A percentile compares a stretch with the other conserved stretches of the same genome.
Conservation (phyloP, 2,888 invertebrate species). For the Aradus depressus region DNA sequence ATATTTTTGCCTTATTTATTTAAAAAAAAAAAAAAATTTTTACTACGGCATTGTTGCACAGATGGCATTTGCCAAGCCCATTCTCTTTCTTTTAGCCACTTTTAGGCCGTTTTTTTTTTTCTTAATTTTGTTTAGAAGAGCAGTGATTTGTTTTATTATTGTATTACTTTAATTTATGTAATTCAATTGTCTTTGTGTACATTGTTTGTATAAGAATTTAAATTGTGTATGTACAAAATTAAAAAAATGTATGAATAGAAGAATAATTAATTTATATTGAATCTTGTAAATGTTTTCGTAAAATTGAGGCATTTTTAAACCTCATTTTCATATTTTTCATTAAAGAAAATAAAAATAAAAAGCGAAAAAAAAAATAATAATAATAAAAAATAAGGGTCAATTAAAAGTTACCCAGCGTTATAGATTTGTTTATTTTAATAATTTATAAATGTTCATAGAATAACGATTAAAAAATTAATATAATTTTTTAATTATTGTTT, state of each 20-base stretch:
- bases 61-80: no score
- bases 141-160: conserved; percentile 12
- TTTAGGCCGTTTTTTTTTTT: conserved; percentile 4
- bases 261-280: no score
- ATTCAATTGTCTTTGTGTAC: conserved; percentile 6
- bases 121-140: conserved; percentile 4
- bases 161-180: not conserved
- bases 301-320: not conserved
- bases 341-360: conserved; percentile 10
- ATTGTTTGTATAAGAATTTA: conserved; percentile 10
- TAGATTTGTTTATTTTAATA: conserved; percentile 15
- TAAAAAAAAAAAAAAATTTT: no score
- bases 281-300: no score
- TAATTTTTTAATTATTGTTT: not conserved
- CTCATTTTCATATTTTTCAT: conserved; percentile 16
- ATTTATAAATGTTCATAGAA: conserved; percentile 8
- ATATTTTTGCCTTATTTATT: no score
- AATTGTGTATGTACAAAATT: conserved; percentile 4
- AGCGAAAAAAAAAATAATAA: conserved; percentile 5
- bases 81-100: no score
- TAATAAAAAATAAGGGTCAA: conserved; percentile 21
- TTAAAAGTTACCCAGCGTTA: conserved; percentile 24
- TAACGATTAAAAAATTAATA: conserved; percentile 1
- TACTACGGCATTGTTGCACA: no score
- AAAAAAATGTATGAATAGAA: conserved; percentile 3